phyloP scores from a whole-genome alignment of 2,113 vertebrate genomes.

The Catharus minimus region DNA sequence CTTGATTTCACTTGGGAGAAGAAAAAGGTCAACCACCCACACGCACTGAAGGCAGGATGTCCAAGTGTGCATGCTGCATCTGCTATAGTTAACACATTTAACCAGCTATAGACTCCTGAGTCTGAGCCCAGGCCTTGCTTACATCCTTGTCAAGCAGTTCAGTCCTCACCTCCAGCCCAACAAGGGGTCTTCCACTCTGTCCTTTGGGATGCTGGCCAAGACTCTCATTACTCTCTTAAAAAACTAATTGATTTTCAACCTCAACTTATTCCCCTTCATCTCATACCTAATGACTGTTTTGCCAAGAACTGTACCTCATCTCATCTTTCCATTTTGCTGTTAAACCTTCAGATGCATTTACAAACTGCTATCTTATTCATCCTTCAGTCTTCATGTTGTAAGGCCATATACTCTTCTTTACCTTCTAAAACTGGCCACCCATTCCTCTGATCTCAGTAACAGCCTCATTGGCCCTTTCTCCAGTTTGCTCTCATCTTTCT shows the following conservation, averaged over 20 bases:
- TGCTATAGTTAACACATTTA: not conserved
- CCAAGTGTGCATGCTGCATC: not conserved
- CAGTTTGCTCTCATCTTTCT: not conserved
- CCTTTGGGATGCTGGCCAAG: not conserved
- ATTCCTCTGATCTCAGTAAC: not conserved
- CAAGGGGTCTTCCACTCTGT: not conserved
- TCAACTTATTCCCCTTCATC: not conserved
- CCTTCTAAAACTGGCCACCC: not conserved
- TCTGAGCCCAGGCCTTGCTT: not conserved
- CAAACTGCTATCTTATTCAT: not conserved
- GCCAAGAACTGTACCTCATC: not conserved
- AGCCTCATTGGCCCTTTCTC: not conserved
- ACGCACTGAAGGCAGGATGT: fast-evolving
- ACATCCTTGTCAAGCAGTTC: not conserved
- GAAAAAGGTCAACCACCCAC: conserved; percentile 25
- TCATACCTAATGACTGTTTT: not conserved
- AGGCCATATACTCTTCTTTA: not conserved
- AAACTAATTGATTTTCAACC: not conserved
- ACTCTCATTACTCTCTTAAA: not conserved
- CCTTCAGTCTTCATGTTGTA: not conserved
- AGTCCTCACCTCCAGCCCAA: not conserved
- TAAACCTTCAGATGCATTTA: not conserved
- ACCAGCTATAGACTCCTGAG: not conserved
- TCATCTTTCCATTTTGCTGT: not conserved
- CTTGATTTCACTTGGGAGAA: conserved; percentile 33